Percentiles rank a stretch among this genome's conserved stretches.
Evolutionary conservation across 2,113 vertebrate species (phyloP).

Genomic region (Penelope pileata): DNA sequence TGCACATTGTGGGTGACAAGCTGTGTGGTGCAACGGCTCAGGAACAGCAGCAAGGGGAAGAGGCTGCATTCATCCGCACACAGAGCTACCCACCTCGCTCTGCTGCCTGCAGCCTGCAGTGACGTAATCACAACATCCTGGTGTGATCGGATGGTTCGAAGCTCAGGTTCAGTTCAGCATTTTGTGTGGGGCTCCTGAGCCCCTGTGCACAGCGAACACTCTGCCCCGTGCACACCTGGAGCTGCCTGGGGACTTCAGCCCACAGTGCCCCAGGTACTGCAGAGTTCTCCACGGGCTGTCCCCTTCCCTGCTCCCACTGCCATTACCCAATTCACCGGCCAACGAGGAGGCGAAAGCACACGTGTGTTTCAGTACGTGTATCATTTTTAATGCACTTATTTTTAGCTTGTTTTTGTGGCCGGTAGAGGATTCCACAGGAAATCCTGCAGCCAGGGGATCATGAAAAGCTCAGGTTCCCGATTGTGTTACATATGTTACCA

Average conservation of each 20-base stretch:
- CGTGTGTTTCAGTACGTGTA: background rate
- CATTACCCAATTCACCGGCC: background rate
- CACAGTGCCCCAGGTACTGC: background rate
- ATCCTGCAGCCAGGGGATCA: constrained; percentile 57
- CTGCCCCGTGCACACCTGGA: background rate
- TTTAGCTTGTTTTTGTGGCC: constrained; percentile 64
- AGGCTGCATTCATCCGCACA: background rate
- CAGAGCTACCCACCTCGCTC: background rate
- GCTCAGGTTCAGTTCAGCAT: background rate
- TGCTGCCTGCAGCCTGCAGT: background rate
- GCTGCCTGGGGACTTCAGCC: background rate
- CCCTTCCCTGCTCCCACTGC: background rate
- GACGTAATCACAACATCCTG: background rate
- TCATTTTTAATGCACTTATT: constrained; percentile 41
- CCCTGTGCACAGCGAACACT: background rate
- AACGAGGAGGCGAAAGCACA: fast-evolving
- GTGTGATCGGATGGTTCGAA: background rate
- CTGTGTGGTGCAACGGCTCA: fast-evolving
- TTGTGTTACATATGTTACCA: constrained; percentile 68
- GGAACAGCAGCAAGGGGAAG: background rate
- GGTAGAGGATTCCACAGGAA: constrained; percentile 63
- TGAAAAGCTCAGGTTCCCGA: constrained; percentile 44
- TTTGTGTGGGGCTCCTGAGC: background rate
- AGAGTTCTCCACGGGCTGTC: background rate
- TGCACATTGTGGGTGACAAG: background rate